Percentiles rank a stretch among this genome's conserved stretches.
Evolutionary conservation across 1,140 invertebrate species (phyloP).

Genomic region (Monochamus saltuarius): DNA sequence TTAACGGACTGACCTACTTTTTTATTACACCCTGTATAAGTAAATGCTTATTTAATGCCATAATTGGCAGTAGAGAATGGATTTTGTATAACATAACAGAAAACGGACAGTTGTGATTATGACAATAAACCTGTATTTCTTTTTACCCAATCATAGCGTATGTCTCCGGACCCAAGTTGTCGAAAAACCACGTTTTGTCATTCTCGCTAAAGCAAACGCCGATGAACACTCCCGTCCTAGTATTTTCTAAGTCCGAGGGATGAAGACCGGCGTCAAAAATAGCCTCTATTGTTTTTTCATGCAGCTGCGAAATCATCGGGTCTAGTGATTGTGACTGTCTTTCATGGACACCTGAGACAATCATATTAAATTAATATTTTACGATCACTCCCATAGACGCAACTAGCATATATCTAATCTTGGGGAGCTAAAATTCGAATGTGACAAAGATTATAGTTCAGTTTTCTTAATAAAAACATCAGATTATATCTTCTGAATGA

Average conservation of each 20-base stretch:
- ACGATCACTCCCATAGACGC: no score
- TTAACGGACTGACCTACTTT: no score
- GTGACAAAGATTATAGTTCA: no score
- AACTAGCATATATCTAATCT: not conserved
- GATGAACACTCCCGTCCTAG: conserved; percentile 78
- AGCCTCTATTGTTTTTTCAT: conserved; percentile 84
- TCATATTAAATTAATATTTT: not conserved
- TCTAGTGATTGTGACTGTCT: conserved; percentile 87
- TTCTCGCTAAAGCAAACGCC: conserved; percentile 70
- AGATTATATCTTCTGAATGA: no score
- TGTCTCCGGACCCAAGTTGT: conserved; percentile 58
- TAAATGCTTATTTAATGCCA: no score
- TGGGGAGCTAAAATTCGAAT: no score
- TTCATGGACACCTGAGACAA: conserved; percentile 63
- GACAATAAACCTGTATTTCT: no score
- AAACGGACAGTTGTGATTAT: no score
- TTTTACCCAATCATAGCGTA: conserved; percentile 72
- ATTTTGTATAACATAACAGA: no score
- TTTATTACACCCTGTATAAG: no score
- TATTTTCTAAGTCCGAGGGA: conserved; percentile 62
- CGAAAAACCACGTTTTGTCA: conserved; percentile 68
- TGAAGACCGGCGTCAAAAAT: conserved; percentile 82
- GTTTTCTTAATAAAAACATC: no score
- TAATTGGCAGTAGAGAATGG: no score
- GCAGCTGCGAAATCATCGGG: conserved; percentile 80